Evolutionary conservation across 2,888 invertebrate genomes (phyloP), one percentile per base, ranked within the genome.

Genomic region (Charanyca ferruginea): DNA sequence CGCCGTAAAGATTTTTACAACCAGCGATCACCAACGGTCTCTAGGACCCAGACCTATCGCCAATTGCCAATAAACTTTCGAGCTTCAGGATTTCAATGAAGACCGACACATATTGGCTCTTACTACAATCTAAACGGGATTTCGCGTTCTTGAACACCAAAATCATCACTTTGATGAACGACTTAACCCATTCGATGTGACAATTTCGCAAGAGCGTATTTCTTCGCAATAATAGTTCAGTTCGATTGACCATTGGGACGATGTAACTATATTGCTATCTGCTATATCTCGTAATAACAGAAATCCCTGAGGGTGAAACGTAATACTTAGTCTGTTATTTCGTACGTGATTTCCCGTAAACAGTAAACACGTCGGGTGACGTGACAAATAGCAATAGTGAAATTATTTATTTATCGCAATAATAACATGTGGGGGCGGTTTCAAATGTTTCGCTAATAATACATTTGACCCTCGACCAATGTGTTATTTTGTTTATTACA

Each of bases 1-100:
- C 80, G 89, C 88, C 91, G 89, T 94, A 94, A 93, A 94, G 86
- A 90, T 90, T 93, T 94, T 94, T 93, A 94, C 91, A 88, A 83
- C 89, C 85, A 68, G 84, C 89, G 88, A 90, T 90, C 89, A 89
- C 89, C 86, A 80, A 81, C 81, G 83, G 80, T 79, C 83, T 80
- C 63, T 65, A 67, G 69, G 45, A 67, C 58, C 78, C 76, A 73
- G 45, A 65, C 58, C 79, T 78, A 75, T 79, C 48, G 89, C 81
- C 89, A 80, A 92, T 91, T 80, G 87, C 83, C 88, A 85, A 87
- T 93, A 92, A 93, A 93, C 84, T 83, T 85, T 83, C 79, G 67
- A 83, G 79, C 79, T 83, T 81, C 79, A 80, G 86, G 86, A 87
- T 90, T 91, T 89, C 89, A 90, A 90, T 90, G 90, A 91, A 87